Conservation (phyloP, 2,888 invertebrate species). For the Hetaerina titia region DNA sequence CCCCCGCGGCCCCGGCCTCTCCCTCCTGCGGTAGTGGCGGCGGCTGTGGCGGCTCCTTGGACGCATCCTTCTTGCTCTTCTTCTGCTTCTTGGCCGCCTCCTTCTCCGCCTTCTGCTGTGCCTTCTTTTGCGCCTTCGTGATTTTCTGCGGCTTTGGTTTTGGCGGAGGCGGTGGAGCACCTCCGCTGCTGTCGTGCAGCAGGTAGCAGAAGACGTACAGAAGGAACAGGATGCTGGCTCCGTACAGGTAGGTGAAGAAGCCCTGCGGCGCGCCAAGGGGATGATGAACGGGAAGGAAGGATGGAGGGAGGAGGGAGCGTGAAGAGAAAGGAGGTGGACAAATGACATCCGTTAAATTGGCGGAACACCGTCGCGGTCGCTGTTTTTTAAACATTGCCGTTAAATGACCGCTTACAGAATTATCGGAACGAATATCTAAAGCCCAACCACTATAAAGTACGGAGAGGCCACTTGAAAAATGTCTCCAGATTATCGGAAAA, state of each 20-base stretch:
- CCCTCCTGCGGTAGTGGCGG: constrained; percentile 70
- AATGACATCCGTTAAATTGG: no score
- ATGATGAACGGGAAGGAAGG: not conserved
- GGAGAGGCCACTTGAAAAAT: not conserved
- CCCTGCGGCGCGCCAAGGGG: constrained; percentile 78
- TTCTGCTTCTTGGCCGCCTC: constrained; percentile 79
- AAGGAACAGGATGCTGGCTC: constrained; percentile 94
- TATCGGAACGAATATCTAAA: no score
- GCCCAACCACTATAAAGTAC: not conserved
- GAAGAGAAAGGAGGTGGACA: no score
- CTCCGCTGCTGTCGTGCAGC: constrained; percentile 89
- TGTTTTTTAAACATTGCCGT: no score
- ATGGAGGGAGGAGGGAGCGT: not conserved
- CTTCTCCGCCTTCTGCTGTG: constrained; percentile 80
- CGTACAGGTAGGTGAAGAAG: constrained; percentile 96
- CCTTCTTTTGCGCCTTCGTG: constrained; percentile 73
- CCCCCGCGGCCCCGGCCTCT: constrained; percentile 81
- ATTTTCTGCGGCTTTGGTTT: constrained; percentile 80
- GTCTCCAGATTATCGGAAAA: no score
- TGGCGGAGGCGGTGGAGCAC: constrained; percentile 82
- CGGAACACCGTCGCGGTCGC: no score
- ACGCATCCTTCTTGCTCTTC: constrained; percentile 81
- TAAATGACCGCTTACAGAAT: no score
- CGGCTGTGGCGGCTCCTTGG: constrained; percentile 74
- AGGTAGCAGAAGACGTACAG: constrained; percentile 97